phyloP scores from a whole-genome alignment of 2,113 vertebrate species.

The Scartelaos histophorus region DNA sequence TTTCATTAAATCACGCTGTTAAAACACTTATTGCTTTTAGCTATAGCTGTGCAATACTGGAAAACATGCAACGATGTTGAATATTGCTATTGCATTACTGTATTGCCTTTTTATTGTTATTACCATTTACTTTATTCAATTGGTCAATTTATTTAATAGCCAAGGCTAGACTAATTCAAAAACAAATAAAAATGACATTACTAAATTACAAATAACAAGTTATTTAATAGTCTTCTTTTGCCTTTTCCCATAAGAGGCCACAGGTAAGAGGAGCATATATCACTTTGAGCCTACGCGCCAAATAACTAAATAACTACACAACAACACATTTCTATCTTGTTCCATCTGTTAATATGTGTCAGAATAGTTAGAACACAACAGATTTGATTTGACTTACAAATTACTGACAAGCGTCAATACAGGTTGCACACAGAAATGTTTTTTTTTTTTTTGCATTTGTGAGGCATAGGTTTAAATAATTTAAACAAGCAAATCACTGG shows the following conservation, averaged over 20 bases:
- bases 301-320: not conserved
- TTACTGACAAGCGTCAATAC: not conserved
- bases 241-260: no score
- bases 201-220: no score
- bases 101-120: no score
- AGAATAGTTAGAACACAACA: not conserved
- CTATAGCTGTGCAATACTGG: not conserved
- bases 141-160: no score
- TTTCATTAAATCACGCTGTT: slow-evolving; percentile 31
- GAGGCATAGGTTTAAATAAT: not conserved
- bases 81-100: no score
- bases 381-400: not conserved
- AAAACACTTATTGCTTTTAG: slow-evolving; percentile 1
- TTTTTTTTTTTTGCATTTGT: not conserved
- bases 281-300: no score
- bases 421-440: not conserved
- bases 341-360: not conserved
- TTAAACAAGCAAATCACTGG: not conserved
- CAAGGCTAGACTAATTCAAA: no score
- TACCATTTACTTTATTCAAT: no score
- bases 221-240: no score
- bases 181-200: no score
- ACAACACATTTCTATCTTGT: not conserved
- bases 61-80: not conserved
- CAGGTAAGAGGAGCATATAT: not conserved